phyloP scores from a whole-genome alignment of 2,888 invertebrate genomes.

The Nomada fucata region DNA sequence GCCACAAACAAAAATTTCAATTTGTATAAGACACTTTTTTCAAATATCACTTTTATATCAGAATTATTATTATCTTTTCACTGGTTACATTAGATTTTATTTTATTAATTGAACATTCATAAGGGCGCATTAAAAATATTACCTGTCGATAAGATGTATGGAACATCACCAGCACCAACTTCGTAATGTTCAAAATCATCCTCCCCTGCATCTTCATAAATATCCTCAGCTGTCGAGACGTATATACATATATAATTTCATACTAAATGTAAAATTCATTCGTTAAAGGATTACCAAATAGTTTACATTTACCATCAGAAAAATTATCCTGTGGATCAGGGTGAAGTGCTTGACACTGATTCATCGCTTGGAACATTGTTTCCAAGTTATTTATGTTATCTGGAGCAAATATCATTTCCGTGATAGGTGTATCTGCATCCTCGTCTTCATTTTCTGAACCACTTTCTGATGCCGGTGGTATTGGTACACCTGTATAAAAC shows the following conservation, averaged over 20 bases:
- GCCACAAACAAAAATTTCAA: slow-evolving; percentile 37
- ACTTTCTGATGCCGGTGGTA: slow-evolving; percentile 69
- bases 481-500: slow-evolving; percentile 68
- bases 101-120: slow-evolving; percentile 22
- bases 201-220: slow-evolving; percentile 85
- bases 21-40: background rate
- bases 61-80: background rate
- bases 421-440: slow-evolving; percentile 86
- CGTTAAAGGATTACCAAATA: background rate
- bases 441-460: slow-evolving; percentile 83
- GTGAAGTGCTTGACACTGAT: slow-evolving; percentile 91
- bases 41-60: background rate
- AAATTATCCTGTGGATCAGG: slow-evolving; percentile 90
- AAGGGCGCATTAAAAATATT: slow-evolving; percentile 37
- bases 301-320: slow-evolving; percentile 81
- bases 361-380: slow-evolving; percentile 90
- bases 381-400: slow-evolving; percentile 87
- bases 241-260: slow-evolving; percentile 36
- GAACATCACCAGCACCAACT: slow-evolving; percentile 83
- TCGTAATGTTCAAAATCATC: slow-evolving; percentile 84
- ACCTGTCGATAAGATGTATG: slow-evolving; percentile 81
- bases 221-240: slow-evolving; percentile 82
- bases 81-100: background rate
- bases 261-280: background rate
- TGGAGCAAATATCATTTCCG: slow-evolving; percentile 91